A percentile compares a stretch with the other conserved stretches of the same genome.
Conservation (phyloP, 2,888 invertebrate species). For the Syrista parreyssii region DNA sequence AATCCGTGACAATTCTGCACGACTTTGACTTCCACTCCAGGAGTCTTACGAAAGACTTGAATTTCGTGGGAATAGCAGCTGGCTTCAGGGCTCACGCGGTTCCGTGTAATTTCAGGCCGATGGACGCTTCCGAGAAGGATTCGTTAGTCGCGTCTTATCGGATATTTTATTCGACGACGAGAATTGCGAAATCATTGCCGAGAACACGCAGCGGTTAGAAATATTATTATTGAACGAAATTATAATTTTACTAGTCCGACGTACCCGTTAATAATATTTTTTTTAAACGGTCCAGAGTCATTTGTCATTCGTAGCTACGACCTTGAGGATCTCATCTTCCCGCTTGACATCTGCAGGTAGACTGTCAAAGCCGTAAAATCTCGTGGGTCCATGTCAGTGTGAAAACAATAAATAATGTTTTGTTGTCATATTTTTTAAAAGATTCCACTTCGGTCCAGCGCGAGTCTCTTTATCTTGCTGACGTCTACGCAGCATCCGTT, state of each 20-base stretch:
- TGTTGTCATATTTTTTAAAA: not conserved
- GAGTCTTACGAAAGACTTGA: not conserved
- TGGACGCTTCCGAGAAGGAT: no score
- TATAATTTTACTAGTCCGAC: no score
- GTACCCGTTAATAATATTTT: no score
- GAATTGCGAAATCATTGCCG: no score
- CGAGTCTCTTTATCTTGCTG: not conserved
- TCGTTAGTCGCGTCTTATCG: no score
- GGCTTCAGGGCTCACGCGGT: no score
- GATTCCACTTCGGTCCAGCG: not conserved
- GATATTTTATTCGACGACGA: no score
- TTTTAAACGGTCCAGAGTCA: no score
- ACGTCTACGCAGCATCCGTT: not conserved
- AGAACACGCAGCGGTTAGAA: no score
- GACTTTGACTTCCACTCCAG: slow-evolving; percentile 21
- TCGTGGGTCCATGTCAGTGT: not conserved
- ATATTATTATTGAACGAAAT: no score
- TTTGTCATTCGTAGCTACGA: not conserved
- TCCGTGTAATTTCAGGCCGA: no score
- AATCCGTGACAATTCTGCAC: slow-evolving; percentile 38
- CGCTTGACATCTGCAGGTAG: not conserved
- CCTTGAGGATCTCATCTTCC: not conserved
- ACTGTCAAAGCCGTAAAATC: not conserved
- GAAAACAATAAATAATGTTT: not conserved
- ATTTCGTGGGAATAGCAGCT: no score